phyloP scores from a whole-genome alignment of 2,113 vertebrate species.

The Anoplopoma fimbria region DNA sequence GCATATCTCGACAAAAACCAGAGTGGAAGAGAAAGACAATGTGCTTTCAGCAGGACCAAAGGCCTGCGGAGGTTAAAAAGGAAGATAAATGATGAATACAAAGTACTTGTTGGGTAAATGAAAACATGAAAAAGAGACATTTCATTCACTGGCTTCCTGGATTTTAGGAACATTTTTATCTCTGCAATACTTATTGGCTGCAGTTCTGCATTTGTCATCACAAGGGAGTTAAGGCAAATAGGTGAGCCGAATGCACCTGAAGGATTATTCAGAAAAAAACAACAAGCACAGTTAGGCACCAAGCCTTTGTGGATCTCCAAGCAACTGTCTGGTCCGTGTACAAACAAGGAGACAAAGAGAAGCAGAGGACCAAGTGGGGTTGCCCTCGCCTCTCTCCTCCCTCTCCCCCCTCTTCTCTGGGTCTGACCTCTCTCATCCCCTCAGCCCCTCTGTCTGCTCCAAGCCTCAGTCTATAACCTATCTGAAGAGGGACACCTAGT shows the following conservation, averaged over 20 bases:
- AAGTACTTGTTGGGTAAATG: slow-evolving; percentile 53
- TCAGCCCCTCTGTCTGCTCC: slow-evolving; percentile 37
- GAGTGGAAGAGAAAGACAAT: slow-evolving; percentile 41
- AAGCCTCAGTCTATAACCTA: slow-evolving; percentile 32
- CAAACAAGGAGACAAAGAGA: slow-evolving; percentile 48
- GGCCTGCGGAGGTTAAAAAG: slow-evolving; percentile 49
- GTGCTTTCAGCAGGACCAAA: slow-evolving; percentile 41
- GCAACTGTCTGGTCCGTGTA: slow-evolving; percentile 27
- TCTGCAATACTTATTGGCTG: slow-evolving; percentile 25
- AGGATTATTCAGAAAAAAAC: slow-evolving; percentile 24
- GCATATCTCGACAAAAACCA: slow-evolving; percentile 66
- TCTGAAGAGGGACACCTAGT: slow-evolving; percentile 82
- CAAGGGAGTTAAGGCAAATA: slow-evolving; percentile 35
- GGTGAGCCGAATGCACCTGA: slow-evolving; percentile 24
- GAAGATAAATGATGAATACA: slow-evolving; percentile 53
- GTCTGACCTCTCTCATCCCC: slow-evolving; percentile 64
- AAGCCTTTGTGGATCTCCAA: slow-evolving; percentile 23
- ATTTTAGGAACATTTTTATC: slow-evolving; percentile 39
- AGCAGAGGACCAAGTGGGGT: slow-evolving; percentile 25
- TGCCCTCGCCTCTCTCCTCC: slow-evolving; percentile 1
- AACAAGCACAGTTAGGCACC: slow-evolving; percentile 6
- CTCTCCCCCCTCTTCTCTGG: slow-evolving; percentile 12
- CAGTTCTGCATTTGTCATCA: slow-evolving; percentile 26
- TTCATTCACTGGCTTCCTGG: slow-evolving; percentile 28
- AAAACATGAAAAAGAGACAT: slow-evolving; percentile 52